Percentiles rank a stretch among this genome's conserved stretches.
Conservation (phyloP, 2,888 invertebrate genomes). For the Willowsia nigromaculata region DNA sequence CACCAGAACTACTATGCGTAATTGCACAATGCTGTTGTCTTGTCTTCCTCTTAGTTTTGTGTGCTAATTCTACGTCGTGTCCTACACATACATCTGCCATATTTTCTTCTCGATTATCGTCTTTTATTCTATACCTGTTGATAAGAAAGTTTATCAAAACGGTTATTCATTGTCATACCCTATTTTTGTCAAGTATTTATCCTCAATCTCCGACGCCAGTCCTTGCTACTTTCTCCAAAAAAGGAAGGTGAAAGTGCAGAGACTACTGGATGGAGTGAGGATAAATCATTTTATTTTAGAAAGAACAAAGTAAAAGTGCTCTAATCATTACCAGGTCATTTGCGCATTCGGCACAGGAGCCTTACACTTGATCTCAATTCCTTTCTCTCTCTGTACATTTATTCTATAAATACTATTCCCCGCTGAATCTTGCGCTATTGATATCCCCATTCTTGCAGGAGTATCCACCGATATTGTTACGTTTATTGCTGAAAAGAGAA, state of each 20-base stretch:
- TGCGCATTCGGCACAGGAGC: conserved; percentile 73
- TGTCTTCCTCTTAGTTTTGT: conserved; percentile 30
- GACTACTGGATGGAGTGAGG: no score
- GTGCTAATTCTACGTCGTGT: conserved; percentile 66
- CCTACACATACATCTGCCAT: conserved; percentile 65
- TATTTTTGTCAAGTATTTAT: background rate
- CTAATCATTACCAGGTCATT: conserved; percentile 76
- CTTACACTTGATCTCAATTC: conserved; percentile 68
- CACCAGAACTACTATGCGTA: background rate
- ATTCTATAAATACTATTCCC: conserved; percentile 68
- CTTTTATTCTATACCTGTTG: conserved; percentile 72
- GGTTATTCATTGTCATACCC: background rate
- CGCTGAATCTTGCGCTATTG: conserved; percentile 2
- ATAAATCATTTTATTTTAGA: no score
- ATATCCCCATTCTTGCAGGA: conserved; percentile 44
- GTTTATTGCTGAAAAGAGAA: conserved; percentile 75
- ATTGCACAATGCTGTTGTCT: conserved; percentile 67
- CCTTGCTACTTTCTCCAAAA: no score
- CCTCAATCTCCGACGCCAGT: background rate
- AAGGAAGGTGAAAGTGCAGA: no score
- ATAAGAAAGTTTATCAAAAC: background rate
- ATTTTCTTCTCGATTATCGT: conserved; percentile 67
- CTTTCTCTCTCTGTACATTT: conserved; percentile 71
- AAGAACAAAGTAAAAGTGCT: background rate
- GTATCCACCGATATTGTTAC: conserved; percentile 72